phyloP scores from a whole-genome alignment of 2,113 vertebrate species.

The Chascanopsetta lugubris region DNA sequence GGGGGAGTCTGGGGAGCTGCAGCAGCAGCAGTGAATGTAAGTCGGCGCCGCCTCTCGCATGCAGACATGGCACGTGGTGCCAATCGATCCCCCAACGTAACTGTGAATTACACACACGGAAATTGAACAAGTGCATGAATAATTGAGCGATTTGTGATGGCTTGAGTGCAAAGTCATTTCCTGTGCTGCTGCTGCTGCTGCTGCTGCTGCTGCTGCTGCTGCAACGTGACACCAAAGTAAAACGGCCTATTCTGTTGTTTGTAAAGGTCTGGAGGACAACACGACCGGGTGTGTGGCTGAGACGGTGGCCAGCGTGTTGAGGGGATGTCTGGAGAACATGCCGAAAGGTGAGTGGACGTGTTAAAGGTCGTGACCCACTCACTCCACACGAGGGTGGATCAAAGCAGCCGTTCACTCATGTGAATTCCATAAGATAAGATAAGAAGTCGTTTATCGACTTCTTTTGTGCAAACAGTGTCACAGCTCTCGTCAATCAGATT shows the following conservation, averaged over 20 bases:
- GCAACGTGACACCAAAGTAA: conserved; percentile 2
- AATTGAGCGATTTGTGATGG: neutral
- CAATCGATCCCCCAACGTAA: neutral
- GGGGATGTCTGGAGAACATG: conserved; percentile 94
- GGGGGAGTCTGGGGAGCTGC: conserved; percentile 96
- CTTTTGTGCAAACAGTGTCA: too few species aligned
- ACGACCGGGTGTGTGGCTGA: conserved; percentile 93
- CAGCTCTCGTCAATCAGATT: too few species aligned
- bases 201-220: too few species aligned
- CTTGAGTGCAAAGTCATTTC: neutral
- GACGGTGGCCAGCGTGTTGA: conserved; percentile 90
- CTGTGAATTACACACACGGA: neutral
- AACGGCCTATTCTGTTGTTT: conserved; percentile 13
- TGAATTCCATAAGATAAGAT: too few species aligned
- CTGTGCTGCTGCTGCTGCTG: neutral
- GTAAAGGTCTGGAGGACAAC: conserved; percentile 92
- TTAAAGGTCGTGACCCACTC: neutral
- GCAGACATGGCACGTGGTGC: neutral
- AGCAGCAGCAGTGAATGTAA: conserved; percentile 98
- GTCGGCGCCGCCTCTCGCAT: conserved; percentile 47
- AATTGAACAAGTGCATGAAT: neutral
- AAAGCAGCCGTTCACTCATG: neutral
- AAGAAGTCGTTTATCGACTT: too few species aligned
- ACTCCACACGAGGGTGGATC: neutral
- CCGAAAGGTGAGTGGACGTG: conserved; percentile 80